These are phyloP conservation scores for Leucophora obtusa DNA, from an alignment of 2,888 invertebrate species.

Conservation along the genomic window DNA sequence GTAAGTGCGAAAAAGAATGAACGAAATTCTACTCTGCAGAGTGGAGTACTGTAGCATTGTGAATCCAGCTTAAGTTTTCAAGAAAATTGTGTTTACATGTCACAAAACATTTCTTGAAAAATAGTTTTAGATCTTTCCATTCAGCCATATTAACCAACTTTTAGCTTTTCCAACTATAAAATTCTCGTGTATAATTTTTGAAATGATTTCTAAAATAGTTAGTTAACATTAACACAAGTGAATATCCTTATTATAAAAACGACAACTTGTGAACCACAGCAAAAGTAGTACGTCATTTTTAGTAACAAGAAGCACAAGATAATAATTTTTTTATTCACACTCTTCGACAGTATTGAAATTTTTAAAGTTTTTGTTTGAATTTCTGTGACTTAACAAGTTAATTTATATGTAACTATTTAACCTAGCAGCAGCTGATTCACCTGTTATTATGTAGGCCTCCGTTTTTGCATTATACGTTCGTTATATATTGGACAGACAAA, in stretches of 20 bases:
- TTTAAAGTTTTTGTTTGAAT: not conserved
- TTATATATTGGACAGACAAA: slow-evolving; percentile 11
- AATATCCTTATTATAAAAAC: not conserved
- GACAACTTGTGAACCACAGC: slow-evolving; percentile 17
- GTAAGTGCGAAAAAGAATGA: no score
- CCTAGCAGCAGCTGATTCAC: not conserved
- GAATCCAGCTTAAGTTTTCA: no score
- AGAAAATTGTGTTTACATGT: no score
- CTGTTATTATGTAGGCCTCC: not conserved
- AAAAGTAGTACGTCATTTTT: not conserved
- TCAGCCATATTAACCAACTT: no score
- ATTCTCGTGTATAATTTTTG: no score
- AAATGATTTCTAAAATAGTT: not conserved
- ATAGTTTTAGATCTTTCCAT: no score
- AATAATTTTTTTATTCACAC: slow-evolving; percentile 1
- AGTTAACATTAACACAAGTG: not conserved
- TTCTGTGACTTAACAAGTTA: slow-evolving; percentile 17
- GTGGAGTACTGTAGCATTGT: no score
- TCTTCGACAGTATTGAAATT: not conserved
- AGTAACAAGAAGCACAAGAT: not conserved
- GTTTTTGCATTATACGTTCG: not conserved
- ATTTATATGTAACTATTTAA: not conserved
- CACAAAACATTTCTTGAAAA: no score
- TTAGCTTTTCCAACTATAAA: no score
- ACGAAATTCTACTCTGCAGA: no score